Conservation (phyloP, 2,797 vertebrate species). For the Ciconia nigra region DNA sequence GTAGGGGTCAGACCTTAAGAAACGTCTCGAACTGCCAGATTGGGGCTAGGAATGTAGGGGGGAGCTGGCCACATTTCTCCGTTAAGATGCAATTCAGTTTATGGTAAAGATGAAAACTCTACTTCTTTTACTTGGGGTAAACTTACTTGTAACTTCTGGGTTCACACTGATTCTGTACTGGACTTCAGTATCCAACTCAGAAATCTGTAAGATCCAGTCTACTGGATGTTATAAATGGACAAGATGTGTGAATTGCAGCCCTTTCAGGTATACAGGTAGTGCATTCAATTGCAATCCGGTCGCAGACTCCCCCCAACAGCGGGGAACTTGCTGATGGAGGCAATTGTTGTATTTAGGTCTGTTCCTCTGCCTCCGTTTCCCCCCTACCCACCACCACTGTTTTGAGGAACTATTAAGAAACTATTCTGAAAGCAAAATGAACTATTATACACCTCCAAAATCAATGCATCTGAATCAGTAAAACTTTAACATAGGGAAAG, state of each 20-base stretch:
- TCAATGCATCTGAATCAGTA: background rate
- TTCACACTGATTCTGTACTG: background rate
- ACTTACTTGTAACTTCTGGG: background rate
- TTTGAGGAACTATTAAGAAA: background rate
- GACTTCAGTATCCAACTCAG: background rate
- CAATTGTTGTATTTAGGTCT: background rate
- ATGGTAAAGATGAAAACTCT: background rate
- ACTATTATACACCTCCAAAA: background rate
- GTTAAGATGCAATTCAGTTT: background rate
- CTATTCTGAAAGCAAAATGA: background rate
- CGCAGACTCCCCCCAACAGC: background rate
- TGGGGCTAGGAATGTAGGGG: rapidly evolving
- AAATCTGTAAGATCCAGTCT: background rate
- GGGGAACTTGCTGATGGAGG: background rate
- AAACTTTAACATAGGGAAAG: rapidly evolving
- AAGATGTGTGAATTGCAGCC: background rate
- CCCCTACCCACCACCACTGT: background rate
- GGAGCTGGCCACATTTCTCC: background rate
- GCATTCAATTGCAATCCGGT: too few relatives aligned
- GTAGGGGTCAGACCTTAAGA: background rate
- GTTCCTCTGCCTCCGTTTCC: background rate
- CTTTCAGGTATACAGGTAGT: background rate
- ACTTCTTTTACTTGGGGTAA: background rate
- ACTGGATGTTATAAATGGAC: background rate
- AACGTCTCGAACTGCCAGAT: background rate